These are phyloP conservation scores for Elanoides forficatus DNA, from an alignment of 2,113 vertebrate species.

Conservation along the genomic window DNA sequence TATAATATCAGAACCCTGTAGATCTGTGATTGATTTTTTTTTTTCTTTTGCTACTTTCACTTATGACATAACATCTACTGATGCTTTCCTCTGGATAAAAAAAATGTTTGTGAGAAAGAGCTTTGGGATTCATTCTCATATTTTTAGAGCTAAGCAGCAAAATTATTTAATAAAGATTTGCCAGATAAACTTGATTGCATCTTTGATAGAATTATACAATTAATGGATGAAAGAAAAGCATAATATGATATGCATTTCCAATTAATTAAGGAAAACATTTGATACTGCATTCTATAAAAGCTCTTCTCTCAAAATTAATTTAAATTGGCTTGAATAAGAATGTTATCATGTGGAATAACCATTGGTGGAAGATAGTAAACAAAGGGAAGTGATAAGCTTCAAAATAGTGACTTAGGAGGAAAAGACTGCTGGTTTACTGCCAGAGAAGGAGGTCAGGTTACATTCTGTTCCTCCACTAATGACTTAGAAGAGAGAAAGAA, in stretches of 20 bases:
- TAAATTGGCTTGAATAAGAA: slow-evolving; percentile 17
- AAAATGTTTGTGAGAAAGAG: not conserved
- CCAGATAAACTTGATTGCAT: not conserved
- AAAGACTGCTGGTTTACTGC: not conserved
- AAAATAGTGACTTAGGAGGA: not conserved
- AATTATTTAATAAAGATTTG: not conserved
- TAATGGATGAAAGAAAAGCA: not conserved
- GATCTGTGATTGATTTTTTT: not conserved
- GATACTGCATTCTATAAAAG: not conserved
- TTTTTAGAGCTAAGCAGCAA: not conserved
- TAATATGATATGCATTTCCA: not conserved
- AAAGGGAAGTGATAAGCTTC: not conserved
- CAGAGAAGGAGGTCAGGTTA: not conserved
- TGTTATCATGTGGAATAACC: not conserved
- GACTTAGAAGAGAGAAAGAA: not conserved
- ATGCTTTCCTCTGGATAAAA: not conserved
- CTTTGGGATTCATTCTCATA: not conserved
- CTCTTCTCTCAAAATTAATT: slow-evolving; percentile 28
- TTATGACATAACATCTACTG: not conserved
- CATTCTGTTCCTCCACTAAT: not conserved
- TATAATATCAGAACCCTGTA: not conserved
- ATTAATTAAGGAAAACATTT: slow-evolving; percentile 25
- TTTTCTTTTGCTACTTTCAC: not conserved
- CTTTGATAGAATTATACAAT: slow-evolving; percentile 25
- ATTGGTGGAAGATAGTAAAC: not conserved